Base-by-base conservation (phyloP, 2,888 invertebrate genomes). In the Phengaris arion region DNA sequence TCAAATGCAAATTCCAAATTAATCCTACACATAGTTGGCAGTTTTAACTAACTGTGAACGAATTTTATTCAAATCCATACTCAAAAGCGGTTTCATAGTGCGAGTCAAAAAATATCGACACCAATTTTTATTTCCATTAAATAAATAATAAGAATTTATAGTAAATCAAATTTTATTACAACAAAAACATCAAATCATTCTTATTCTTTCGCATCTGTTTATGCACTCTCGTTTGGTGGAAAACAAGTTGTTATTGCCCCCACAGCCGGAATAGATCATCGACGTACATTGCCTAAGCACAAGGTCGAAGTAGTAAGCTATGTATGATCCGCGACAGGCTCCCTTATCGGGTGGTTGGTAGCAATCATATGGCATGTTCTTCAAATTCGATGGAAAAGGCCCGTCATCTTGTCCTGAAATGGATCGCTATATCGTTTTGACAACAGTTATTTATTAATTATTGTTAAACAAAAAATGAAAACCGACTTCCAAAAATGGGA, bases 181-280 rank as follows among this genome's bases (percentile, higher is more conserved):
- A 22, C 7, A 46, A 72, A 52, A 3, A 45, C 10, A n/a, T 48
- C 51, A 74, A 13, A 75, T 75, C 55, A 55, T 80, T 77, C 85
- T 82, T 2, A 80, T 80, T 59, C 78, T 83, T 9, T 85, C 85
- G 79, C 92, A 93, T 48, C 86, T 84, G 22, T 81, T 80, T n/a
- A 82, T 77, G 81, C 93, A 93, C 0, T 83, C 78, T 0, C 77
- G 80, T 79, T 85, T 79, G 57, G 79, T 84, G 0, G 75, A 48
- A 76, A 92, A 93, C 79, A 87, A 84, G 78, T 93, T 93, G 76
- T 90, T 90, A 75, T 93, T 93, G 15, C 93, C 93, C 0, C 93
- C 92, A 77, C 93, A 93, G 0, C 93, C 93, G 0, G 93, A 92
- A 78, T 92, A 93, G 77, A 90, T 84, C 90, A 93, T 91, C 6